Conservation (phyloP, 2,888 invertebrate genomes). For the Subacronicta megacephala region DNA sequence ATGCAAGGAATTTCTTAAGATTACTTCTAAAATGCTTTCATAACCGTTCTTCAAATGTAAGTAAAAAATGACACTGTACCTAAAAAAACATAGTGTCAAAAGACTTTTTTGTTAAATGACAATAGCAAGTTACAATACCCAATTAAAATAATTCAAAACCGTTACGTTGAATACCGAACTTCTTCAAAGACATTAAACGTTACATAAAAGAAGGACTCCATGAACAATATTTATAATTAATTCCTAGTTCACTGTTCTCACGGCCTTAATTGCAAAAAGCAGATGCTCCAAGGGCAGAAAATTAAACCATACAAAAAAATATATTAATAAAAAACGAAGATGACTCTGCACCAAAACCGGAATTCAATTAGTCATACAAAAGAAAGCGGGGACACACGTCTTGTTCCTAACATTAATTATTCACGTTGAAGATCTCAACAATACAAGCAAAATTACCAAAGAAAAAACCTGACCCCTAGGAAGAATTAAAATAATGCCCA, state of each 20-base stretch:
- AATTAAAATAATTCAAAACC: constrained; percentile 47
- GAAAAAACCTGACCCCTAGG: constrained; percentile 84
- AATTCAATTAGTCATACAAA: constrained; percentile 86
- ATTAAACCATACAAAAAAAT: constrained; percentile 73
- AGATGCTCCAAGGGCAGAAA: constrained; percentile 81
- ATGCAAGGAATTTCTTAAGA: not conserved
- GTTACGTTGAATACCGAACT: constrained; percentile 44
- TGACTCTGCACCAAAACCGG: constrained; percentile 86
- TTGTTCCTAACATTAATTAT: constrained; percentile 85
- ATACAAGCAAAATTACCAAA: constrained; percentile 71
- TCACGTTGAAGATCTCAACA: constrained; percentile 79
- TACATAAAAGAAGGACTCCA: constrained; percentile 44
- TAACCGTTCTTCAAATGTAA: not conserved
- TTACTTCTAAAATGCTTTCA: not conserved
- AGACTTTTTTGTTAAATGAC: constrained; percentile 14
- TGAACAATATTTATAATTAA: constrained; percentile 73
- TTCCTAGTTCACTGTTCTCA: constrained; percentile 82
- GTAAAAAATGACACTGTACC: constrained; percentile 6
- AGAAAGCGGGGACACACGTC: constrained; percentile 84
- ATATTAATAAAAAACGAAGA: constrained; percentile 81
- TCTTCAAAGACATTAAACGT: constrained; percentile 42
- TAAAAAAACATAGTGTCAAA: constrained; percentile 10
- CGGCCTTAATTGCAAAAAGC: constrained; percentile 85
- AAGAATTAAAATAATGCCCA: constrained; percentile 85
- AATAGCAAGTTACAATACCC: constrained; percentile 23